Evolutionary conservation across 2,888 invertebrate genomes (phyloP).

Genomic region (Sphaeridia pumilis): DNA sequence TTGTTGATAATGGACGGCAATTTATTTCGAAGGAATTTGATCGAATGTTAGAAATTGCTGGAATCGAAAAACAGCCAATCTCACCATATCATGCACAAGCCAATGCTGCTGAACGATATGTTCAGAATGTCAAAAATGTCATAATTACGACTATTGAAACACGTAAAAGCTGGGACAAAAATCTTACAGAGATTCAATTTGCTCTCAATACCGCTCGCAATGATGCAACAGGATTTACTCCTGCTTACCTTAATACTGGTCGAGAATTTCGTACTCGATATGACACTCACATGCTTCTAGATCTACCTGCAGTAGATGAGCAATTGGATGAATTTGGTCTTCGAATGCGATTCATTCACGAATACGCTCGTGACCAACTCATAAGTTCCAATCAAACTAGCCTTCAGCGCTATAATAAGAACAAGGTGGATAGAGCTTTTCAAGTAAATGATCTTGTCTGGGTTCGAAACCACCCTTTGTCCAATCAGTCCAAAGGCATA

Average conservation of each 20-base stretch:
- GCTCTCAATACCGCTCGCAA: slow-evolving; percentile 13
- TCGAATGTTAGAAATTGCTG: slow-evolving; percentile 5
- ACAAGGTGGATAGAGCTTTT: neutral
- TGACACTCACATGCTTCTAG: slow-evolving; percentile 13
- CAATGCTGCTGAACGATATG: slow-evolving; percentile 21
- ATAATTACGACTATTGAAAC: slow-evolving; percentile 12
- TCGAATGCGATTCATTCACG: too few relatives aligned
- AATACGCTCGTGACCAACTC: too few relatives aligned
- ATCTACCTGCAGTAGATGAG: too few relatives aligned
- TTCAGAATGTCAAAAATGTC: slow-evolving; percentile 16
- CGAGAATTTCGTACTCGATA: slow-evolving; percentile 15
- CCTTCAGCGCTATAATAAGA: neutral
- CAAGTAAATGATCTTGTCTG: neutral
- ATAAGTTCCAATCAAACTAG: too few relatives aligned
- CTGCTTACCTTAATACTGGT: slow-evolving; percentile 19
- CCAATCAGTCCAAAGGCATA: neutral
- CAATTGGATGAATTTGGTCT: too few relatives aligned
- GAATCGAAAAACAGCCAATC: slow-evolving; percentile 14
- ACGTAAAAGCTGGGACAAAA: slow-evolving; percentile 19
- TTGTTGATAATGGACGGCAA: slow-evolving; percentile 17
- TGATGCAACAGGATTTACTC: slow-evolving; percentile 14
- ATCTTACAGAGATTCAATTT: slow-evolving; percentile 13
- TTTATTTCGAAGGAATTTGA: slow-evolving; percentile 10
- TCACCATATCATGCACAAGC: slow-evolving; percentile 18
- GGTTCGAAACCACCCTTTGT: neutral